phyloP scores from a whole-genome alignment of 2,113 vertebrate species.

The Drymodes brunneopygia region DNA sequence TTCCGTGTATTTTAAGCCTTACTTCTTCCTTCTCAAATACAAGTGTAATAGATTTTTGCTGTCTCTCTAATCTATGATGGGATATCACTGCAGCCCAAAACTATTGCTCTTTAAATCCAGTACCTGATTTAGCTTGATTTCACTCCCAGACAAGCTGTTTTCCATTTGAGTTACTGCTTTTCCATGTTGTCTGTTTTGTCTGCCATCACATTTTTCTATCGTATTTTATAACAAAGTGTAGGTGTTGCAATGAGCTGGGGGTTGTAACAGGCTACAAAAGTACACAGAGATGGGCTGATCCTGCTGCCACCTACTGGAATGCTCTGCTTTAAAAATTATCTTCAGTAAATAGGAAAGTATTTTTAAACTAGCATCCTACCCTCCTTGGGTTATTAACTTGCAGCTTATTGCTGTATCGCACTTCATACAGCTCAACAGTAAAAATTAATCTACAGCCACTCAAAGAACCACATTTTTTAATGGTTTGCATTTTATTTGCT shows the following conservation, averaged over 20 bases:
- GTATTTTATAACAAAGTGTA: neutral
- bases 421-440: neutral
- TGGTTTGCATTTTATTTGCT: neutral
- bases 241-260: neutral
- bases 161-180: neutral
- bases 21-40: neutral
- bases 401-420: neutral
- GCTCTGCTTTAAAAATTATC: neutral
- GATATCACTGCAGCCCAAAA: neutral
- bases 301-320: slow-evolving; percentile 27
- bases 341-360: neutral
- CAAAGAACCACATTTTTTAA: neutral
- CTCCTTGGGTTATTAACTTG: neutral
- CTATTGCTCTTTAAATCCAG: neutral
- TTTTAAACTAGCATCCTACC: neutral
- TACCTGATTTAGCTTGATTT: neutral
- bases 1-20: neutral
- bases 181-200: neutral
- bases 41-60: neutral
- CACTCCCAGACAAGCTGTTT: neutral
- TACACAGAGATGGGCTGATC: neutral
- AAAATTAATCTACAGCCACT: neutral
- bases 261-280: neutral
- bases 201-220: neutral
- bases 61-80: neutral